Conservation (phyloP, 1,140 invertebrate genomes). For the Caenorhabditis brenneri region DNA sequence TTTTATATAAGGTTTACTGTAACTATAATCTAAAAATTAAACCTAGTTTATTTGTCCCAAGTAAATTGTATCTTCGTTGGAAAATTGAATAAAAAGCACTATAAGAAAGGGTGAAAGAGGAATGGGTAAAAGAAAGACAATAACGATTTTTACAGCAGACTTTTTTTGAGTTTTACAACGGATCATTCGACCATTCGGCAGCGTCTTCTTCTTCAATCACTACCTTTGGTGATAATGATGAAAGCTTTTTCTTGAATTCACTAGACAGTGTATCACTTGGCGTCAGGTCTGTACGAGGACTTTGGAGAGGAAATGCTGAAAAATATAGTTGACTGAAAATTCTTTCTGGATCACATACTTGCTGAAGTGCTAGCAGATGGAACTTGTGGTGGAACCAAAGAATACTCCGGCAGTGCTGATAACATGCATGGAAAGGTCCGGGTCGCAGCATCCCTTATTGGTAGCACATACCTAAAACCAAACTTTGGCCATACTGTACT, state of each 20-base stretch:
- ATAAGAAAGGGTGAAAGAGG: background rate
- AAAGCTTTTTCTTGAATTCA: background rate
- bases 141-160: background rate
- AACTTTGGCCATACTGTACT: background rate
- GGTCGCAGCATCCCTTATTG: slow-evolving; percentile 40
- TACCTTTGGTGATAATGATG: background rate
- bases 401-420: slow-evolving; percentile 29
- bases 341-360: background rate
- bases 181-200: background rate
- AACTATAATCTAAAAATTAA: background rate
- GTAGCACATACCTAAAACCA: slow-evolving; percentile 29
- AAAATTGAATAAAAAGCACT: background rate
- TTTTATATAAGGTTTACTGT: no score
- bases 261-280: background rate
- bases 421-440: slow-evolving; percentile 29
- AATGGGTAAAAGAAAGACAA: background rate
- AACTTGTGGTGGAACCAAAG: slow-evolving; percentile 43
- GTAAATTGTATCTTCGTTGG: background rate
- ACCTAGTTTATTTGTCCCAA: background rate
- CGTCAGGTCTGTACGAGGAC: background rate
- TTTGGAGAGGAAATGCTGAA: slow-evolving; percentile 5
- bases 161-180: background rate
- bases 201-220: background rate
- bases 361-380: slow-evolving; percentile 26
- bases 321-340: background rate